Percentiles rank a stretch among this genome's conserved stretches.
Evolutionary conservation across 2,113 vertebrate genomes (phyloP).

Genomic region (Rhipidura dahli): DNA sequence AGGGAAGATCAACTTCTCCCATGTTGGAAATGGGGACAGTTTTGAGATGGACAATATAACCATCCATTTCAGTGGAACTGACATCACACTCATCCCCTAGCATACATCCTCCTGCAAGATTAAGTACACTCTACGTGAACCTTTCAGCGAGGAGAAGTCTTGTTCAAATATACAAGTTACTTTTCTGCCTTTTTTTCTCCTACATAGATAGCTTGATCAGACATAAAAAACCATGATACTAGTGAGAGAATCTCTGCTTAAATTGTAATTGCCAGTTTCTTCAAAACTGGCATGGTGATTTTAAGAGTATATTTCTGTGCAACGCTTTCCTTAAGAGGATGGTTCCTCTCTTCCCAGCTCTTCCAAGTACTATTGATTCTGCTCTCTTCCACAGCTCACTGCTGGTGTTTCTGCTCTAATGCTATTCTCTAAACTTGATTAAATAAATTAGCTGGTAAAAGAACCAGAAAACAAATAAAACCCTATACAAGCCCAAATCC

Average conservation of each 20-base stretch:
- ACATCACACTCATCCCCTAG: neutral
- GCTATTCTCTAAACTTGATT: neutral
- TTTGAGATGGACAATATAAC: neutral
- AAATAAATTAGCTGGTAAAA: neutral
- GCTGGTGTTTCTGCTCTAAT: neutral
- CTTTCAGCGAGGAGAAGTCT: neutral
- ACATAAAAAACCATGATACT: neutral
- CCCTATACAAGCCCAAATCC: neutral
- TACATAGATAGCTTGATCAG: neutral
- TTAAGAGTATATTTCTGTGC: neutral
- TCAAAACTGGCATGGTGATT: neutral
- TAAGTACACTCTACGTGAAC: neutral
- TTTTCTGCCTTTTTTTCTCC: neutral
- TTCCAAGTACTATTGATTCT: neutral
- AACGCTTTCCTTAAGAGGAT: neutral
- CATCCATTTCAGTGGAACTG: neutral
- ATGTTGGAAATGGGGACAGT: neutral
- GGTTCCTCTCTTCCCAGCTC: neutral
- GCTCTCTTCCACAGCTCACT: neutral
- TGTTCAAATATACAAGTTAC: neutral
- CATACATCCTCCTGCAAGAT: neutral
- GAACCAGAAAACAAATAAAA: neutral
- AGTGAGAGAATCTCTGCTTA: neutral
- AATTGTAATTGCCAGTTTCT: neutral
- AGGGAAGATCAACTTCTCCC: neutral